Conservation (phyloP, 1,140 invertebrate genomes). For the Pachypeltis micranthus region DNA sequence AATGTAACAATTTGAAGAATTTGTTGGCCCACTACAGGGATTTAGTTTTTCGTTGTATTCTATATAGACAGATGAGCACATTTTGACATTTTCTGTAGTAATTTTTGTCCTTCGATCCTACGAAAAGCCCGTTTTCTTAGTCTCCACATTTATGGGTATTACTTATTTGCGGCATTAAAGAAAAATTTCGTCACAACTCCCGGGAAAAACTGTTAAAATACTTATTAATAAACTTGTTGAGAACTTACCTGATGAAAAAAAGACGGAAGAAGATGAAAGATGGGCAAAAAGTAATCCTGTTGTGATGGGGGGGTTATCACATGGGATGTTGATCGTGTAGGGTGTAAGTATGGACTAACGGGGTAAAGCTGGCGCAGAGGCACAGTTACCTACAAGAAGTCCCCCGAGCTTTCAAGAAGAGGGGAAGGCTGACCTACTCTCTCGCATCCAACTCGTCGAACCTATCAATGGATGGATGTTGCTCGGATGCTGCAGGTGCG, state of each 20-base stretch:
- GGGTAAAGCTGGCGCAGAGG: background rate
- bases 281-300: background rate
- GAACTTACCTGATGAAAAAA: background rate
- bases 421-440: background rate
- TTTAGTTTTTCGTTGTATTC: too few species aligned
- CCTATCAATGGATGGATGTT: background rate
- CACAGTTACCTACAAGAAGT: conserved; percentile 7
- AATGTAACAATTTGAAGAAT: too few species aligned
- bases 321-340: conserved; percentile 5
- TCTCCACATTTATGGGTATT: background rate
- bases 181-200: background rate
- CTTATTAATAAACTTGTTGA: background rate
- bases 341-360: conserved; percentile 7
- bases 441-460: background rate
- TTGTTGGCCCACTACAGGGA: too few species aligned
- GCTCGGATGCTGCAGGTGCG: conserved; percentile 6
- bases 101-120: background rate
- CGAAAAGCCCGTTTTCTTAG: background rate
- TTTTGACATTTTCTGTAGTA: background rate
- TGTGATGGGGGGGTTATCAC: conserved; percentile 2
- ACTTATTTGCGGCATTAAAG: background rate
- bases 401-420: background rate
- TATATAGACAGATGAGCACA: background rate
- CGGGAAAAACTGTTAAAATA: background rate
- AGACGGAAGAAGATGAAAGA: background rate